A percentile compares a stretch with the other conserved stretches of the same genome.
phyloP scores from a whole-genome alignment of 2,888 invertebrate genomes.

The Tridacna crocea region DNA sequence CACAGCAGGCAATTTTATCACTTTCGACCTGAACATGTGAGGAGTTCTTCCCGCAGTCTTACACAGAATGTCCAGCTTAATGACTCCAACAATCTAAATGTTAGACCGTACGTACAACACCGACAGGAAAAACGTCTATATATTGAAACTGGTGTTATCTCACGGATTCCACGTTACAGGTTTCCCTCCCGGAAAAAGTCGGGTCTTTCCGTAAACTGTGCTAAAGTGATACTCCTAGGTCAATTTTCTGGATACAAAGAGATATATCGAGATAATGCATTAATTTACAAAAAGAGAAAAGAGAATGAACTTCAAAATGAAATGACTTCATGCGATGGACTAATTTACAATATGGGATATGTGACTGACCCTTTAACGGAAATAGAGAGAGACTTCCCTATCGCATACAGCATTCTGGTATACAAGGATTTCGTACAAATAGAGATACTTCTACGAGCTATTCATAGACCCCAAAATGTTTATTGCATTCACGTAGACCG shows the following conservation, averaged over 20 bases:
- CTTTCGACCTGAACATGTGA: too few relatives aligned
- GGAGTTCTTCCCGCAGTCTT: too few relatives aligned
- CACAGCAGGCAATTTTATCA: too few relatives aligned
- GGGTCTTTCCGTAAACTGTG: slow-evolving; percentile 13
- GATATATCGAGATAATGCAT: not conserved
- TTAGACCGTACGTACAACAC: not conserved
- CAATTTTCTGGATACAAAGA: not conserved
- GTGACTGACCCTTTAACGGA: slow-evolving; percentile 45
- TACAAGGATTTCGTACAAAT: slow-evolving; percentile 67
- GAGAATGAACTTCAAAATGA: not conserved
- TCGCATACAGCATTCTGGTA: slow-evolving; percentile 74
- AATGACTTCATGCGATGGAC: not conserved
- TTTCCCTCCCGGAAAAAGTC: not conserved
- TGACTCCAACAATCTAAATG: too few relatives aligned
- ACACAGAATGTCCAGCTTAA: too few relatives aligned
- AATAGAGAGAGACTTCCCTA: slow-evolving; percentile 65
- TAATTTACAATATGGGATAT: slow-evolving; percentile 40
- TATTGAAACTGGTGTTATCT: not conserved
- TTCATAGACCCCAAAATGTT: slow-evolving; percentile 76
- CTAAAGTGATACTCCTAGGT: not conserved
- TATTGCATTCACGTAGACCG: slow-evolving; percentile 78
- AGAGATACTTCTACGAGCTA: slow-evolving; percentile 67
- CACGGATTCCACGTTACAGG: not conserved
- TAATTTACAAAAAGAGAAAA: not conserved
- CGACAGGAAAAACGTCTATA: not conserved